These are phyloP conservation scores for Solea solea DNA, from an alignment of 2,113 vertebrate species.

Conservation along the genomic window DNA sequence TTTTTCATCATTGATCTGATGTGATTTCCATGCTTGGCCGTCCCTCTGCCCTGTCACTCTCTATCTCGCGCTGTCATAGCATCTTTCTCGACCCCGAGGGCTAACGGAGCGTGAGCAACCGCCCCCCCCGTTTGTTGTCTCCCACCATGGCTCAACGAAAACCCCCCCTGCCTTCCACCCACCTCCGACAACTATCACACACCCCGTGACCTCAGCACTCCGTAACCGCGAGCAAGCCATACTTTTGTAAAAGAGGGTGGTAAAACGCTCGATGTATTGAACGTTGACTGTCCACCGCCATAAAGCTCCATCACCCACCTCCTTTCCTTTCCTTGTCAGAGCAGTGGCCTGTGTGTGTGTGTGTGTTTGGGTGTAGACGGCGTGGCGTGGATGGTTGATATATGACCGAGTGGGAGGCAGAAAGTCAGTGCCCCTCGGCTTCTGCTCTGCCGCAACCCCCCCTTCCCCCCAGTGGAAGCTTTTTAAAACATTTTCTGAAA, in stretches of 20 bases:
- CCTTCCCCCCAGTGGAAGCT: slow-evolving; percentile 24
- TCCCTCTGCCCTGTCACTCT: slow-evolving; percentile 59
- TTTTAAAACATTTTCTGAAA: slow-evolving; percentile 20
- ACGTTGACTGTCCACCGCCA: slow-evolving; percentile 53
- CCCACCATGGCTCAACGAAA: slow-evolving; percentile 35
- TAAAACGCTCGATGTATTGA: slow-evolving; percentile 59
- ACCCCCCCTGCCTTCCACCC: slow-evolving; percentile 35
- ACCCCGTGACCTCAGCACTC: slow-evolving; percentile 2
- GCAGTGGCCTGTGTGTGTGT: slow-evolving; percentile 20
- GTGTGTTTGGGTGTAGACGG: slow-evolving; percentile 28
- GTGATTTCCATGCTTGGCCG: slow-evolving; percentile 70
- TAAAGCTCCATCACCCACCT: slow-evolving; percentile 58
- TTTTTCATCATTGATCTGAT: slow-evolving; percentile 77
- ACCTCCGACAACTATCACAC: slow-evolving; percentile 30
- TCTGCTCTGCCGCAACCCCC: slow-evolving; percentile 23
- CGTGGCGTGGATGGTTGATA: slow-evolving; percentile 47
- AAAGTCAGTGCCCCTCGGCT: slow-evolving; percentile 42
- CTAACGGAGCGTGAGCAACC: slow-evolving; percentile 50
- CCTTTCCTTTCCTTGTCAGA: slow-evolving; percentile 39
- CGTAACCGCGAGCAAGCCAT: slow-evolving; percentile 31
- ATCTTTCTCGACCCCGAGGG: slow-evolving; percentile 42
- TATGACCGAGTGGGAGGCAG: slow-evolving; percentile 59
- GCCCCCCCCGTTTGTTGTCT: slow-evolving; percentile 37
- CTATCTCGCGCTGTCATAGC: slow-evolving; percentile 46
- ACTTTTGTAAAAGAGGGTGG: slow-evolving; percentile 60